Conservation (phyloP, 2,113 vertebrate genomes). For the Aphelocoma coerulescens region DNA sequence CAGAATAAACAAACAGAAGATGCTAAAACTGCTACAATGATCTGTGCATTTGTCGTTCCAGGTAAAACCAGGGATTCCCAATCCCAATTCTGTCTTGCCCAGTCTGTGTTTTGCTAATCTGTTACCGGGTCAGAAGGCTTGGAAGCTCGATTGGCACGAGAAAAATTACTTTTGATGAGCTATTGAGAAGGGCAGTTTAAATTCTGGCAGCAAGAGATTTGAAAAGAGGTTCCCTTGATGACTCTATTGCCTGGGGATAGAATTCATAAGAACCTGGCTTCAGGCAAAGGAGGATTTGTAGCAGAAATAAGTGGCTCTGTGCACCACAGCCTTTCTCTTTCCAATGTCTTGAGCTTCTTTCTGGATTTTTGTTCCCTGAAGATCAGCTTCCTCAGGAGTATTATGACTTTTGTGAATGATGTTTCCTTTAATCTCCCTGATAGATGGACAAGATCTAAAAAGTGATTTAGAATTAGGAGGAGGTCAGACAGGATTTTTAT, state of each 20-base stretch:
- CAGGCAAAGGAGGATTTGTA: neutral
- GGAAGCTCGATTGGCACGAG: neutral
- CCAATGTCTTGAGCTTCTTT: neutral
- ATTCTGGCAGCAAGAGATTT: neutral
- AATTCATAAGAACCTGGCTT: neutral
- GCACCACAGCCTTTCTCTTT: neutral
- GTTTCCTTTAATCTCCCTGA: neutral
- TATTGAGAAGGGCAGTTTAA: neutral
- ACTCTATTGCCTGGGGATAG: neutral
- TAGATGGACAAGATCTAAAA: neutral
- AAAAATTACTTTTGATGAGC: neutral
- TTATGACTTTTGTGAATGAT: neutral
- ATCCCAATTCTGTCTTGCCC: neutral
- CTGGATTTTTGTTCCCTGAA: neutral
- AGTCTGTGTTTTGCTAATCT: neutral
- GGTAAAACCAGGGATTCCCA: neutral
- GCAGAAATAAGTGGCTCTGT: neutral
- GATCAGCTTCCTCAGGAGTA: neutral
- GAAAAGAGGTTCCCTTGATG: neutral
- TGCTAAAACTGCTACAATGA: neutral
- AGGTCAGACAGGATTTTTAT: neutral
- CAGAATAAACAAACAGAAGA: slow-evolving; percentile 4
- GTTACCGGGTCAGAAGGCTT: neutral
- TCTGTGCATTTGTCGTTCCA: neutral
- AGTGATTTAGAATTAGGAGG: neutral